Conservation (phyloP, 1,140 invertebrate genomes). For the Danaus melanippus region DNA sequence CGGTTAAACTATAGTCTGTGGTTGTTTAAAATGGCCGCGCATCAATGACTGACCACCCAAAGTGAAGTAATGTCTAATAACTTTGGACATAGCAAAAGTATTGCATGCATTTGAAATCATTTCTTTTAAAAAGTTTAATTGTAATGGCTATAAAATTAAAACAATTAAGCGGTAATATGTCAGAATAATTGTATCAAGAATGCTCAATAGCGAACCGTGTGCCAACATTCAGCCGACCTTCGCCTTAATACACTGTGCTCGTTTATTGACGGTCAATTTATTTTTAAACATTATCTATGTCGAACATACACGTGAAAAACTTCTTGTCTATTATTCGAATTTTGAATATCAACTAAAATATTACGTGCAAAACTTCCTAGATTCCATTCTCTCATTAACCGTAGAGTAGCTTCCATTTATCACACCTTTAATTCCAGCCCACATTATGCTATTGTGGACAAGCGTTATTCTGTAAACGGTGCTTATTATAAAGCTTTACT, state of each 20-base stretch:
- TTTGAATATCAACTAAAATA: background rate
- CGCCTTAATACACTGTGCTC: slow-evolving; percentile 49
- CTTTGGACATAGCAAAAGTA: slow-evolving; percentile 27
- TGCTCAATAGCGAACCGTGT: slow-evolving; percentile 32
- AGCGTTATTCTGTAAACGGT: slow-evolving; percentile 69
- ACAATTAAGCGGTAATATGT: slow-evolving; percentile 19
- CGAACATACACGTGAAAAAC: slow-evolving; percentile 17
- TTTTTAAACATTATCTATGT: slow-evolving; percentile 35
- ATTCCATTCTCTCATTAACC: slow-evolving; percentile 10
- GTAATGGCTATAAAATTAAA: slow-evolving; percentile 12
- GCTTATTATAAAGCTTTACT: slow-evolving; percentile 63
- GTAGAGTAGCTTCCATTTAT: slow-evolving; percentile 44
- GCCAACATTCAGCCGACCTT: slow-evolving; percentile 63
- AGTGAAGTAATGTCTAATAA: slow-evolving; percentile 16
- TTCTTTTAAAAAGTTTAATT: slow-evolving; percentile 5
- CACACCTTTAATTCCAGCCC: slow-evolving; percentile 57
- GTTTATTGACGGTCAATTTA: slow-evolving; percentile 62
- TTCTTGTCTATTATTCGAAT: slow-evolving; percentile 4
- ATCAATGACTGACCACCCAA: slow-evolving; percentile 62
- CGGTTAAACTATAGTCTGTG: slow-evolving; percentile 17
- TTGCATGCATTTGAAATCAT: background rate
- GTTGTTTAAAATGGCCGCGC: slow-evolving; percentile 37
- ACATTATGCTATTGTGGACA: slow-evolving; percentile 55
- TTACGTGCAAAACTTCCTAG: slow-evolving; percentile 23
- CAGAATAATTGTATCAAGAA: slow-evolving; percentile 27